These are phyloP conservation scores for Unio delphinus DNA, from an alignment of 2,888 invertebrate genomes.

Conservation along the genomic window DNA sequence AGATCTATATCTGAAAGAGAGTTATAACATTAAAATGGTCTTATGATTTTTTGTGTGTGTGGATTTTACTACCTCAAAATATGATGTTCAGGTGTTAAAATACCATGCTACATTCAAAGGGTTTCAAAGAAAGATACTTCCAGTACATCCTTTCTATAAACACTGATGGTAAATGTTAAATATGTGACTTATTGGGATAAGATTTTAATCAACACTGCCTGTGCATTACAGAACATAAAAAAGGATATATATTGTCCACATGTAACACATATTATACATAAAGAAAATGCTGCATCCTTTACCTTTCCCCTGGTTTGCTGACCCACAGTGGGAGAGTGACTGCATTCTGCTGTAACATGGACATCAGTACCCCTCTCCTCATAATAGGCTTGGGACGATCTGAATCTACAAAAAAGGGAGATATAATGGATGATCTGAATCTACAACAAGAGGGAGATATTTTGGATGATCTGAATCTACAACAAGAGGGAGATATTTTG, in stretches of 20 bases:
- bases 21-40: too few relatives aligned
- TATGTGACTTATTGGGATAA: too few relatives aligned
- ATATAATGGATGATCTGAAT: neutral
- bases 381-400: constrained; percentile 84
- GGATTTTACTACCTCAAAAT: neutral
- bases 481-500: too few relatives aligned
- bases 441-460: neutral
- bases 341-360: constrained; percentile 92
- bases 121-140: too few relatives aligned
- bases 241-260: neutral
- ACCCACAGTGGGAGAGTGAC: constrained; percentile 94
- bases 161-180: too few relatives aligned
- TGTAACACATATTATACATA: neutral
- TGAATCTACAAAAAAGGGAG: constrained; percentile 29
- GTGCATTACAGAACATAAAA: neutral
- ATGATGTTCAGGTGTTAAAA: neutral
- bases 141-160: too few relatives aligned
- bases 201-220: too few relatives aligned
- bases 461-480: too few relatives aligned
- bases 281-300: constrained; percentile 13
- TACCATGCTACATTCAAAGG: neutral
- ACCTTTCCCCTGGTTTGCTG: constrained; percentile 82
- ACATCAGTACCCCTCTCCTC: constrained; percentile 93
- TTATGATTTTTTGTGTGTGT: too few relatives aligned
- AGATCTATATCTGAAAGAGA: too few relatives aligned